Percentiles rank a stretch among this genome's conserved stretches.
phyloP scores from a whole-genome alignment of 1,140 invertebrate genomes.

The Coenobita brevimanus region DNA sequence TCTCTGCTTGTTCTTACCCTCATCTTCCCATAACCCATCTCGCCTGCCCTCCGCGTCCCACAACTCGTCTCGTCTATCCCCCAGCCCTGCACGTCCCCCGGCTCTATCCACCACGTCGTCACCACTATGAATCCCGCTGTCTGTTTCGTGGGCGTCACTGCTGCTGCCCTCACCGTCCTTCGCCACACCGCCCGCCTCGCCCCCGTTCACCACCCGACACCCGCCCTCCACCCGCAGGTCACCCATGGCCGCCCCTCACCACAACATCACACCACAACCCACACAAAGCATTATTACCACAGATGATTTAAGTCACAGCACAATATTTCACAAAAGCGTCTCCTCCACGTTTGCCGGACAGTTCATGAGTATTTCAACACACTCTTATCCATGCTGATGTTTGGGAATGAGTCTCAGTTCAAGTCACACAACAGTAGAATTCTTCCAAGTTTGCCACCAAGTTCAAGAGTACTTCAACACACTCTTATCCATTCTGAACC shows the following conservation, averaged over 20 bases:
- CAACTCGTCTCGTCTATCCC: not conserved
- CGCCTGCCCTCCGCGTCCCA: not conserved
- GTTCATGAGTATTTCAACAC: too few species aligned
- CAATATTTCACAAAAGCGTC: too few species aligned
- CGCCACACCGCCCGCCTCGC: constrained; percentile 3
- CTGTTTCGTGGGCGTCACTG: constrained; percentile 54
- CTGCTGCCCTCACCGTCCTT: constrained; percentile 45
- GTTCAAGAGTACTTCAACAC: too few species aligned
- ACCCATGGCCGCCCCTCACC: not conserved
- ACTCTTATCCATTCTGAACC: too few species aligned
- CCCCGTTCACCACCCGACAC: constrained; percentile 11
- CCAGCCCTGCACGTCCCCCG: not conserved
- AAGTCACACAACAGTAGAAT: too few species aligned
- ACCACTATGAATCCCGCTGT: constrained; percentile 57
- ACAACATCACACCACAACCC: too few species aligned
- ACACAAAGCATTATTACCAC: too few species aligned
- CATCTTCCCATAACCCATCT: not conserved
- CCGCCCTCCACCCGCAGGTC: constrained; percentile 31
- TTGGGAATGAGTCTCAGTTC: too few species aligned
- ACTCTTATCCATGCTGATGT: too few species aligned
- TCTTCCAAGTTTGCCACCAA: too few species aligned
- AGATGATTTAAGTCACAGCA: too few species aligned
- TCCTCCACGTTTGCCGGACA: too few species aligned
- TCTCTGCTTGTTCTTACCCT: not conserved
- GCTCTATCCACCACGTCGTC: constrained; percentile 48